Percentiles rank a stretch among this genome's conserved stretches.
Evolutionary conservation across 2,113 vertebrate genomes (phyloP).

Genomic region (Psephotus haematonotus): DNA sequence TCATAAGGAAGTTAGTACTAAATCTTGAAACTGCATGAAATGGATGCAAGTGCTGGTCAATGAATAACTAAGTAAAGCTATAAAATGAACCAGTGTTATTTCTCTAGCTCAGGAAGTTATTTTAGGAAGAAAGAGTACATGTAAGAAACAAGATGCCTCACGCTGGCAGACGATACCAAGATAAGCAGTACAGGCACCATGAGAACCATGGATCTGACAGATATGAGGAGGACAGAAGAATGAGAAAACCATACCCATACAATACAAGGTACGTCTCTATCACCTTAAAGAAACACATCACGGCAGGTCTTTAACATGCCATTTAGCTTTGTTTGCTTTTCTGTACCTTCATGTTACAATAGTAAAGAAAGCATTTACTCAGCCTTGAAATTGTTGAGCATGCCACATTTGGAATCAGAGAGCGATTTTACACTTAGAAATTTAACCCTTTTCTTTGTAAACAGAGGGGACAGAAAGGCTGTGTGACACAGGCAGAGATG

Average conservation of each 20-base stretch:
- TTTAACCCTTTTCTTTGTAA: background rate
- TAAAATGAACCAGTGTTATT: slow-evolving; percentile 14
- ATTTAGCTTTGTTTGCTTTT: background rate
- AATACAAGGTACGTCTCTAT: slow-evolving; percentile 5
- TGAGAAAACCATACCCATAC: background rate
- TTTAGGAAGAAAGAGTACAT: background rate
- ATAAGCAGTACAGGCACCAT: background rate
- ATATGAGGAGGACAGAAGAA: slow-evolving; percentile 28
- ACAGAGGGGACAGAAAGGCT: background rate
- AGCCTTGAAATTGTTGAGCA: background rate
- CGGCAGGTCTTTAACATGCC: background rate
- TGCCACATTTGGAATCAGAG: background rate
- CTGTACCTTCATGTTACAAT: background rate
- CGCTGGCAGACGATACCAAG: background rate
- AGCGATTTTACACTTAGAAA: background rate
- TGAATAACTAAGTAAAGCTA: slow-evolving; percentile 26
- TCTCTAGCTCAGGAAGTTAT: background rate
- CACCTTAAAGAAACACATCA: background rate
- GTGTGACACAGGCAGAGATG: background rate
- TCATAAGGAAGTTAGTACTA: background rate
- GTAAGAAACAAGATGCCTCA: slow-evolving; percentile 53
- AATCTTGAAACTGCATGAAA: background rate
- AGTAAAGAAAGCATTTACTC: background rate
- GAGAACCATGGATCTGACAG: background rate
- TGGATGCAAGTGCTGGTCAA: background rate